Conservation (phyloP, 2,888 invertebrate genomes). For the Apodemia zela region DNA sequence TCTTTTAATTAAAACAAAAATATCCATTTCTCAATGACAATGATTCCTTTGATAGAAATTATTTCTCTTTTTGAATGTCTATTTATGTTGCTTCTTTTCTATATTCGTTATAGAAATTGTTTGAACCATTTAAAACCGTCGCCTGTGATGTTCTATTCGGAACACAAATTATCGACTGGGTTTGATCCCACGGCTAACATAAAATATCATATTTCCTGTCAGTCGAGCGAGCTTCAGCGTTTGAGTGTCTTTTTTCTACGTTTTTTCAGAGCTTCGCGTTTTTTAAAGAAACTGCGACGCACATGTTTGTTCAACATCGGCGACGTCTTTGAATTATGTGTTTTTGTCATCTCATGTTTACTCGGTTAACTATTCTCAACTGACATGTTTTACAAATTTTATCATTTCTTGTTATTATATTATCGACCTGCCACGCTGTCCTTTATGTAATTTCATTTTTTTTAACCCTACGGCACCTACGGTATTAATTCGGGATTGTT, state of each 20-base stretch:
- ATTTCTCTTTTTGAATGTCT: conserved; percentile 8
- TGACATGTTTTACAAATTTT: conserved; percentile 21
- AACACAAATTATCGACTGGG: conserved; percentile 76
- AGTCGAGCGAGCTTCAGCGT: conserved; percentile 68
- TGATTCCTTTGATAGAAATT: background rate
- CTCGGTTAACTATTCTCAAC: conserved; percentile 27
- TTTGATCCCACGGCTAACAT: conserved; percentile 80
- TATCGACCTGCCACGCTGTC: background rate
- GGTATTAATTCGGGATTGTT: no score
- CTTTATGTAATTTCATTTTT: no score
- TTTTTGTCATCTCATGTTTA: conserved; percentile 32
- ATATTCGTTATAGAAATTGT: conserved; percentile 62
- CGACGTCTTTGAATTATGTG: conserved; percentile 45
- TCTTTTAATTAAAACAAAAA: conserved; percentile 6
- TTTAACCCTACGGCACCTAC: no score
- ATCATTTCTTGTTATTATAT: background rate
- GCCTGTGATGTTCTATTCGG: conserved; percentile 68
- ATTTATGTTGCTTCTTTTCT: conserved; percentile 30
- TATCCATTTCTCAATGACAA: background rate
- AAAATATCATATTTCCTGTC: conserved; percentile 81
- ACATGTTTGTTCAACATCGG: conserved; percentile 74
- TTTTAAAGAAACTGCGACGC: conserved; percentile 72
- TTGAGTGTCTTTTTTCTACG: conserved; percentile 64
- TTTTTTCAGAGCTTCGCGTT: conserved; percentile 63
- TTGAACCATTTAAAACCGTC: conserved; percentile 67